phyloP scores from a whole-genome alignment of 2,113 vertebrate species.

The Probosciger aterrimus region DNA sequence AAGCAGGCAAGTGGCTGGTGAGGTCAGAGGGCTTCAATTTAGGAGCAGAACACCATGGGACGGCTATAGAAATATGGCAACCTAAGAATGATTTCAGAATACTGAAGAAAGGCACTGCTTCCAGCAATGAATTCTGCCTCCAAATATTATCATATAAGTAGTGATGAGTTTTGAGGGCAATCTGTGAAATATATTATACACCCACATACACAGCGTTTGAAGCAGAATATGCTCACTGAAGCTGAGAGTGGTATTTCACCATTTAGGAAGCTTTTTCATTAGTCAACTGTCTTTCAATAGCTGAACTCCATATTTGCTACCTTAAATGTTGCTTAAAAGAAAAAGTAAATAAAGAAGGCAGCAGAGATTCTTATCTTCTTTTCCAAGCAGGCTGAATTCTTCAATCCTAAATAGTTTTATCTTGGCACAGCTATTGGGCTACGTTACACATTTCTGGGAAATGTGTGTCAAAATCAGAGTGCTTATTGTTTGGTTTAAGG shows the following conservation, averaged over 20 bases:
- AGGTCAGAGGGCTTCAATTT: neutral
- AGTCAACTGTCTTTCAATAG: neutral
- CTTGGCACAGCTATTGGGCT: slow-evolving; percentile 25
- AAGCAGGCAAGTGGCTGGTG: neutral
- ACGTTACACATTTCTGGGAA: slow-evolving; percentile 24
- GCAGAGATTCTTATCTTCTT: neutral
- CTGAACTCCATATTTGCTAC: neutral
- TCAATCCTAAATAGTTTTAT: neutral
- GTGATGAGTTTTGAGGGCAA: slow-evolving; percentile 4
- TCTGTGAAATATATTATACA: neutral
- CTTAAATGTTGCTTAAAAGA: neutral
- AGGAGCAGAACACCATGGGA: neutral
- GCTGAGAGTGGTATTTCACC: neutral
- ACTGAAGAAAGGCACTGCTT: neutral
- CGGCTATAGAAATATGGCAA: neutral
- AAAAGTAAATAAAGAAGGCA: neutral
- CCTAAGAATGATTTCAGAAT: neutral
- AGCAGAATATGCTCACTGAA: neutral
- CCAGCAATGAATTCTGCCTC: neutral
- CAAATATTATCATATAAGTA: neutral
- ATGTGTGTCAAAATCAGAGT: neutral
- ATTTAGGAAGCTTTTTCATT: slow-evolving; percentile 5
- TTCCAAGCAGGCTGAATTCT: slow-evolving; percentile 3
- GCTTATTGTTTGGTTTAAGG: neutral
- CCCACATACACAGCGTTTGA: neutral